Base-by-base conservation (phyloP, 1,140 invertebrate genomes). In the Conus betulinus region DNA sequence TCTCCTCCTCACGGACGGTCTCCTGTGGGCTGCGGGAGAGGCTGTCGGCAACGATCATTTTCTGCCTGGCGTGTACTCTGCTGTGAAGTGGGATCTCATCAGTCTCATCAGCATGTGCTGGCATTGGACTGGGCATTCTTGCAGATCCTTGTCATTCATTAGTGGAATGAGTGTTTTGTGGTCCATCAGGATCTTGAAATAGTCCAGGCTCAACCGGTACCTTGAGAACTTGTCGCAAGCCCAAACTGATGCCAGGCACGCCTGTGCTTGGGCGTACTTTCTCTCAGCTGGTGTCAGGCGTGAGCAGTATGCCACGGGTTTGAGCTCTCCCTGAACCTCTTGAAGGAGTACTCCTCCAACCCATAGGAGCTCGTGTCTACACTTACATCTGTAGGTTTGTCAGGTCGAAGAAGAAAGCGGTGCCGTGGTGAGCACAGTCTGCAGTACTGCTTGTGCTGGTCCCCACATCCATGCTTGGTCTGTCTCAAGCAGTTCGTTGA, bases 181-280 rank as follows among this genome's bases (percentile, higher is more conserved):
- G 87, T 95, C 94, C 7, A 92, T 95, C 71, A 81, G 5, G 3
- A 95, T 78, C 60, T 76, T 84, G 39, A 93, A 90, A 53, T 55
- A 7, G 91, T 90, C 55, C 91, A 92, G 83, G 94, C 96, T 55
- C 89, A 91, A 94, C 6, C 96, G 85, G 91, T 96, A 96, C 76
- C 95, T 90, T 23, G 95, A 91, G 92, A 96, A 96, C 91, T 96
- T 95, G 84, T 94, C 93, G 25, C 96, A 94, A 5, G 94, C 76
- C 76, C 76, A 78, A 23, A 96, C 89, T 39, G 96, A 93, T 15
- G 95, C 95, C n/a, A 96, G 91, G 10, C 94, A 96, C 93, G 97
- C 96, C 91, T 95, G 96, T 78, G 96, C 96, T 89, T 96, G 95
- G 17, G 94, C 91, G 83, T 96, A 96, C 71, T 94, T 95, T 89